phyloP scores from a whole-genome alignment of 2,113 vertebrate species.

The pig (Sus scrofa) region DNA sequence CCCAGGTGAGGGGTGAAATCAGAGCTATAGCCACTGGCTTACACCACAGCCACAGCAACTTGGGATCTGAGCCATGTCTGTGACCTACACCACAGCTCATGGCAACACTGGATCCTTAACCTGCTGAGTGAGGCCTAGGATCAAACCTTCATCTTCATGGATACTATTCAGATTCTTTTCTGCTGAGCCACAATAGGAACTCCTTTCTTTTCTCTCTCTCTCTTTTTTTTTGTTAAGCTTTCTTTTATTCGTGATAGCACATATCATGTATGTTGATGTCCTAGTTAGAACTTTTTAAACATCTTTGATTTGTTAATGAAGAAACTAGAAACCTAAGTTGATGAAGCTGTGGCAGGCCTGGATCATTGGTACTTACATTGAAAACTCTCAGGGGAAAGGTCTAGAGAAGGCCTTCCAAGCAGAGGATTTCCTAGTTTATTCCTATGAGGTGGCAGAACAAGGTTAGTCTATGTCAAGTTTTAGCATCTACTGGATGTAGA shows the following conservation, averaged over 20 bases:
- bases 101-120: no score
- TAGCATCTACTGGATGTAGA: neutral
- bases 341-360: neutral
- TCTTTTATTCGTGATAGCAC: neutral
- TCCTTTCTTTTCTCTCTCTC: no score
- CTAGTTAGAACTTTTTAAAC: neutral
- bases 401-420: neutral
- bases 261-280: neutral
- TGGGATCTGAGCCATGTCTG: no score
- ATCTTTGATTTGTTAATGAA: neutral
- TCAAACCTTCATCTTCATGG: no score
- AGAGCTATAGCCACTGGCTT: no score
- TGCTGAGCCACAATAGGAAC: no score
- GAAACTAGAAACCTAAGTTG: neutral
- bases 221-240: neutral
- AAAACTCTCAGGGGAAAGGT: neutral
- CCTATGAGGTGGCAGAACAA: neutral
- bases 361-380: neutral
- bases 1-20: no score
- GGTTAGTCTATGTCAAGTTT: neutral
- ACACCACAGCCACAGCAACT: no score
- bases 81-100: no score
- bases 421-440: conserved; percentile 13
- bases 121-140: no score
- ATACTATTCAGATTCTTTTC: no score